Evolutionary conservation across 1,140 invertebrate species (phyloP), one percentile per base, ranked within the genome.

Genomic region (Micrasema longulum): DNA sequence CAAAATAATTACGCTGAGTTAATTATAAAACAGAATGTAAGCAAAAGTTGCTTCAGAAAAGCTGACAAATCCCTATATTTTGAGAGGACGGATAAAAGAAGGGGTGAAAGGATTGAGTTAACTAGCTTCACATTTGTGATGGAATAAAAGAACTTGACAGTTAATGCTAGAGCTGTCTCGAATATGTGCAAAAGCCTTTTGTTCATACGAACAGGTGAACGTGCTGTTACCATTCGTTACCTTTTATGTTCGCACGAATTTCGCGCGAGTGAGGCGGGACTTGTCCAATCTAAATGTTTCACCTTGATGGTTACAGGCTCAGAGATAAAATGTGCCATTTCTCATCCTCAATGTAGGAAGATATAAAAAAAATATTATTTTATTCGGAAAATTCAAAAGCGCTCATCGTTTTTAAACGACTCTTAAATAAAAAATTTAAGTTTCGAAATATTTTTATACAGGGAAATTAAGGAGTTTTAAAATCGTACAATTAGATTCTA

Each of bases 201-300:
- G 55, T 60, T 60, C 55, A 53, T 60, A 60, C 38, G 36, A 60
- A 52, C 35, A 60, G 55, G 35, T 20, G 55, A 60, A 60, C 55
- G 55, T 41, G 55, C 55, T 38, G 55, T 60, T 60, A 60, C 35
- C 55, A 60, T 60, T 60, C 55, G 55, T 60, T 60, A 60, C 41
- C 55, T 60, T 60, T 60, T 60, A 60, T 41, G 55, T 60, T 60
- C 36, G 36, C 55, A 60, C 55, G 55, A 60, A 41, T 38, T 41
- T 60, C 14, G 16, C 7, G 36, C 20, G 36, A 18, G 55, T 20
- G 35, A 22, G 16, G 55, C 36, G 55, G 18, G 55, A 60, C 35
- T 60, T 35, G 36, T 23, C 55, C 55, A 60, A 60, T 60, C 55
- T 60, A 60, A 60, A 60, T 41, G 55, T 60, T 60, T 60, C 55